These are phyloP conservation scores for Ostrea edulis DNA, from an alignment of 1,140 invertebrate species.

Conservation along the genomic window DNA sequence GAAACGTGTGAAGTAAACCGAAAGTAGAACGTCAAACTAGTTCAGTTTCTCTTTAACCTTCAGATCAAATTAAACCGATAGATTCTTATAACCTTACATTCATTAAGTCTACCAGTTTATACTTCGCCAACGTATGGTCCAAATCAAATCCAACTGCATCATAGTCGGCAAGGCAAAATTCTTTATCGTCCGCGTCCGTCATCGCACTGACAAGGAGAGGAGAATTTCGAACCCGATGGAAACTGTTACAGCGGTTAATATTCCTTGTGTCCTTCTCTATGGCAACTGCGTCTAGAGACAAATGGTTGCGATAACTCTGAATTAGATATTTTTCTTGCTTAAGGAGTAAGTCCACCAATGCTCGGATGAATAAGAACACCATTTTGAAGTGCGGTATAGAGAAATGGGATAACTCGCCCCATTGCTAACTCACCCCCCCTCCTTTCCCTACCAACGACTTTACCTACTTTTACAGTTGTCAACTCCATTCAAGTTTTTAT, in stretches of 20 bases:
- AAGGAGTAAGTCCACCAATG: too few relatives aligned
- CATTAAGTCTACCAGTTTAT: slow-evolving; percentile 82
- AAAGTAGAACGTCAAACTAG: background rate
- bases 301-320: too few relatives aligned
- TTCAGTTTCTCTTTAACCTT: background rate
- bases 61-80: background rate
- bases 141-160: slow-evolving; percentile 91
- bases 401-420: too few relatives aligned
- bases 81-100: slow-evolving; percentile 56
- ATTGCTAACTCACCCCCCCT: too few relatives aligned
- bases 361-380: too few relatives aligned
- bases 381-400: too few relatives aligned
- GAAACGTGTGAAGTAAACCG: background rate
- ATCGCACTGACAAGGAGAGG: background rate
- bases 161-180: slow-evolving; percentile 81
- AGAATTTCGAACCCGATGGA: background rate
- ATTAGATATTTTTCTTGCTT: too few relatives aligned
- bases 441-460: too few relatives aligned
- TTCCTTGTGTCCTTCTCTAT: too few relatives aligned
- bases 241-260: background rate
- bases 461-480: too few relatives aligned
- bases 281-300: too few relatives aligned
- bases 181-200: background rate
- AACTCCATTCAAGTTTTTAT: too few relatives aligned
- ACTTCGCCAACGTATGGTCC: slow-evolving; percentile 87